A percentile compares a stretch with the other conserved stretches of the same genome.
Evolutionary conservation across 2,888 invertebrate genomes (phyloP).

Genomic region (Serrognathus titanus): DNA sequence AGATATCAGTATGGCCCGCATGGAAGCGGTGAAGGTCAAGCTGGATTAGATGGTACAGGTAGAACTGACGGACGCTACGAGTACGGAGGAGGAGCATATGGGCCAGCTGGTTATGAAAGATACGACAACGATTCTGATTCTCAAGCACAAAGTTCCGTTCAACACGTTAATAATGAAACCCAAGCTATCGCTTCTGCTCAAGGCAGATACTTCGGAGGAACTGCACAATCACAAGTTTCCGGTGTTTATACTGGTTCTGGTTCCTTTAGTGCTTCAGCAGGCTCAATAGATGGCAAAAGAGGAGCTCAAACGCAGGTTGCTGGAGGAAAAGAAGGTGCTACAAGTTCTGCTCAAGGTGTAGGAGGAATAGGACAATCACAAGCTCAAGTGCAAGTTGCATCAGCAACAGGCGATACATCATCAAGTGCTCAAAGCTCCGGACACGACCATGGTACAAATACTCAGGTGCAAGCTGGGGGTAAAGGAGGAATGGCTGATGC

Average conservation of each 20-base stretch:
- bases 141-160: slow-evolving; percentile 67
- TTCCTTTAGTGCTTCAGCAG: slow-evolving; percentile 79
- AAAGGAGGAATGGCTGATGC: slow-evolving; percentile 84
- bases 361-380: slow-evolving; percentile 74
- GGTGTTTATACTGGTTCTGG: slow-evolving; percentile 76
- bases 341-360: slow-evolving; percentile 68
- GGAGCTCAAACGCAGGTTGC: slow-evolving; percentile 67
- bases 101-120: slow-evolving; percentile 14
- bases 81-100: slow-evolving; percentile 15
- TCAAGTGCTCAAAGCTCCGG: slow-evolving; percentile 76
- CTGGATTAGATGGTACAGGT: too few species aligned
- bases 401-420: slow-evolving; percentile 71
- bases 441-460: slow-evolving; percentile 70
- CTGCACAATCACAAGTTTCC: slow-evolving; percentile 78
- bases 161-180: slow-evolving; percentile 59
- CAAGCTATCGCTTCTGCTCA: slow-evolving; percentile 74
- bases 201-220: slow-evolving; percentile 70
- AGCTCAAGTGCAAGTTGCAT: slow-evolving; percentile 71
- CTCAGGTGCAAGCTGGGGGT: slow-evolving; percentile 75
- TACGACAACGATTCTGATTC: slow-evolving; percentile 65
- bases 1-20: too few species aligned
- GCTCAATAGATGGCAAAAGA: slow-evolving; percentile 70
- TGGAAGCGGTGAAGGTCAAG: too few species aligned
- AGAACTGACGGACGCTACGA: too few species aligned
- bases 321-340: slow-evolving; percentile 71